Base-by-base conservation (phyloP, 2,113 vertebrate species). In the Nannospalax galili region DNA sequence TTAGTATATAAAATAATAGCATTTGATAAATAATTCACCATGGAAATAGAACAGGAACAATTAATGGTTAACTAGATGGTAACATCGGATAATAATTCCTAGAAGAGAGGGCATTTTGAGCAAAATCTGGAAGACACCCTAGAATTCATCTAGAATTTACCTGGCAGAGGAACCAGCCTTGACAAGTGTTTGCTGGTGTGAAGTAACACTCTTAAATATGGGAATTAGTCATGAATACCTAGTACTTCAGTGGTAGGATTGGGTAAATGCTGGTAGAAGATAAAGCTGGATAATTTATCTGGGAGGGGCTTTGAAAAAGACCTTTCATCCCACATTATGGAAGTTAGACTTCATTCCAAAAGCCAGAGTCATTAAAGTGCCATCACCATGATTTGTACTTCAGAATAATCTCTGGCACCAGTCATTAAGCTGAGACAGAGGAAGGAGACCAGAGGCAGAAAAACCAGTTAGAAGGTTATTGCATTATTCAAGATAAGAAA, bases 361-460 rank as follows among this genome's bases (percentile, higher is more conserved):
- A 91, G 65, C 70, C 42, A 73, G 37, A 89, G 15, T 82, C 70
- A 87, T 90, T 91, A 84, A 90, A 96, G 67, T 95, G 42, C 74
- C 84, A 67, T 85, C 86, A 91, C 45, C 17, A 15, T 94, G 75
- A 97, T 95, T 88, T 96, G 92, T 95, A 60, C 84, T 94, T 87
- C 84, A 82, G 60, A 96, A 92, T 94, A 91, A 91, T 95, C 74
- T 92, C 90, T 87, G 52, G 70, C 89, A 77, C 91, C 77, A 94
- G 90, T 96, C 92, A 96, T 84, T 95, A 95, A 87, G 77, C 84
- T 90, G 88, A 90, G 80, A 93, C 75, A 95, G 67, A 92, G 45
- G 52, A 92, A 94, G 69, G 67, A 96, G 81, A 96, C 64, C 88
- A 95, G 92, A 97, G 72, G 75, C 93, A 93, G 79, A 94, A 95